phyloP scores from a whole-genome alignment of 2,797 vertebrate genomes.

The Anniella stebbinsi region DNA sequence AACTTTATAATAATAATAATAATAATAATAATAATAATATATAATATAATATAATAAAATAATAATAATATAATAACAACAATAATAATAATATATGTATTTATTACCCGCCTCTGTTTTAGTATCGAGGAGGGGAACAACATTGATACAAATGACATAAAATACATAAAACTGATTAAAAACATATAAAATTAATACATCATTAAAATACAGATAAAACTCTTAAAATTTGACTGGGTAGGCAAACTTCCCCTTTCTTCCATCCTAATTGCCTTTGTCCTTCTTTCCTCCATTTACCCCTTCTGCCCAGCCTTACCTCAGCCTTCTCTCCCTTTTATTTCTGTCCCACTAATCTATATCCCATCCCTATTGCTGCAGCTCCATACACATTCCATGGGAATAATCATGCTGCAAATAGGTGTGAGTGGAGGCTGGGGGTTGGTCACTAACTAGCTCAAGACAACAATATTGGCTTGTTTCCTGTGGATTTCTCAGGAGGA shows the following conservation, averaged over 20 bases:
- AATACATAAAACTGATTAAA: too few relatives aligned
- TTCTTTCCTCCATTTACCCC: neutral
- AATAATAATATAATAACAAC: too few relatives aligned
- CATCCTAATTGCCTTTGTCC: neutral
- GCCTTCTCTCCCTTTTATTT: neutral
- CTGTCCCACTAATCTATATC: neutral
- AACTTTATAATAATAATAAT: too few relatives aligned
- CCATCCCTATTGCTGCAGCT: neutral
- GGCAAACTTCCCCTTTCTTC: neutral
- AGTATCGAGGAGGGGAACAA: too few relatives aligned
- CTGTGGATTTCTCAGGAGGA: neutral
- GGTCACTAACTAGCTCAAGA: neutral
- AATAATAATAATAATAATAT: too few relatives aligned
- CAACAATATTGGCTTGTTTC: neutral
- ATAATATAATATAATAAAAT: too few relatives aligned
- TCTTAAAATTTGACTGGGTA: too few relatives aligned
- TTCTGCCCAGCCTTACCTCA: neutral
- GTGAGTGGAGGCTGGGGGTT: neutral
- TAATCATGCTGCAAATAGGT: neutral
- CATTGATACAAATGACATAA: too few relatives aligned
- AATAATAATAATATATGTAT: too few relatives aligned
- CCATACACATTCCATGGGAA: neutral
- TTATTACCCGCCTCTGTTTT: too few relatives aligned
- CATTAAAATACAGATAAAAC: too few relatives aligned
- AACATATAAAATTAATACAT: too few relatives aligned